phyloP scores from a whole-genome alignment of 2,888 invertebrate species.

The Lumbricus terrestris region DNA sequence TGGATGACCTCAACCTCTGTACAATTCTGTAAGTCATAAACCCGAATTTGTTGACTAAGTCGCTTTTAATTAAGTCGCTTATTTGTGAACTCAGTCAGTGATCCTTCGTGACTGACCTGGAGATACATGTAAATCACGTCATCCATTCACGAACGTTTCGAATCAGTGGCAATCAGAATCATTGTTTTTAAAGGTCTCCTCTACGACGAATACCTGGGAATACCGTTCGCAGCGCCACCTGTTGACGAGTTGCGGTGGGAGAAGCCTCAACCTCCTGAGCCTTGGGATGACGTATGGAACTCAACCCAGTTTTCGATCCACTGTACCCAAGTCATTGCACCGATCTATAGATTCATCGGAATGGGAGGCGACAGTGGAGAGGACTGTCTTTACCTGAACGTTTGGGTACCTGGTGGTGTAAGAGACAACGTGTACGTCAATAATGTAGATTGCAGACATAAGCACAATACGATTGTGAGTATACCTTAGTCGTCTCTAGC shows the following conservation, averaged over 20 bases:
- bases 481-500: background rate
- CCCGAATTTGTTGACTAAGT: background rate
- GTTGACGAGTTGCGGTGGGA: constrained; percentile 63
- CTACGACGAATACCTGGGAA: constrained; percentile 51
- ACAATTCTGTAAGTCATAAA: background rate
- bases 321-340: constrained; percentile 31
- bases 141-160: too few species aligned
- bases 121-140: too few species aligned
- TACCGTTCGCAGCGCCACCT: constrained; percentile 63
- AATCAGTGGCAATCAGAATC: too few species aligned
- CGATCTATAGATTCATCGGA: constrained; percentile 25
- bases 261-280: constrained; percentile 47
- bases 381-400: constrained; percentile 36
- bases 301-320: constrained; percentile 27
- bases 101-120: background rate
- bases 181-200: background rate
- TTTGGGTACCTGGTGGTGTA: constrained; percentile 35
- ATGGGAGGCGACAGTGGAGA: constrained; percentile 23
- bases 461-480: background rate
- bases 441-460: background rate
- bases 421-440: background rate
- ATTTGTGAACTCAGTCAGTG: background rate
- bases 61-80: too few species aligned
- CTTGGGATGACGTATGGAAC: constrained; percentile 63
- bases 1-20: background rate